Percentiles rank a stretch among this genome's conserved stretches.
Evolutionary conservation across 2,797 vertebrate genomes (phyloP).

Genomic region (Lates japonicus): DNA sequence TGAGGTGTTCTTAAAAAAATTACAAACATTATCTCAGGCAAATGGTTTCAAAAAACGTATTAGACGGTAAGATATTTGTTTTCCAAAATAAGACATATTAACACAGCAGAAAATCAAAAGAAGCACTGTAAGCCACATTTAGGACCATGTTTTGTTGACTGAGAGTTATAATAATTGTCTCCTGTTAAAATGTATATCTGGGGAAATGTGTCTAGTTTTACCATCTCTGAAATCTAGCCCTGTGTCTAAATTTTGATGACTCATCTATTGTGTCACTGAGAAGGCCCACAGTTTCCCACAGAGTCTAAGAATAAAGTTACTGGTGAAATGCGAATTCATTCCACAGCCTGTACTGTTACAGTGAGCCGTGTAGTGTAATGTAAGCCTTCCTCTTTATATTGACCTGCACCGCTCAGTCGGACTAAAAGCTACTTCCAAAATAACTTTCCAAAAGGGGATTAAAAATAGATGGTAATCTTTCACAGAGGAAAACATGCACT

Average conservation of each 20-base stretch:
- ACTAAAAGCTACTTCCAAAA: conserved; percentile 60
- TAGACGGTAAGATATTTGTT: neutral
- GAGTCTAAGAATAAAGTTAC: conserved; percentile 60
- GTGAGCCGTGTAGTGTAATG: conserved; percentile 54
- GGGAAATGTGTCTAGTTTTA: conserved; percentile 19
- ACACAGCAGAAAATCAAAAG: neutral
- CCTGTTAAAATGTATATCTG: conserved; percentile 14
- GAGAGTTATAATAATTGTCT: conserved; percentile 4
- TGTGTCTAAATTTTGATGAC: conserved; percentile 46
- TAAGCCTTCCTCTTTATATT: conserved; percentile 53
- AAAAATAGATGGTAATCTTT: conserved; percentile 62
- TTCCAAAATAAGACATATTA: conserved; percentile 4
- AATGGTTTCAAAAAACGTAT: neutral
- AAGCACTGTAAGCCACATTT: neutral
- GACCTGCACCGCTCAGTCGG: conserved; percentile 37
- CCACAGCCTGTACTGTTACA: conserved; percentile 42
- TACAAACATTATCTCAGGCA: neutral
- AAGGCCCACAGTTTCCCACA: conserved; percentile 53
- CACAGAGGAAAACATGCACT: conserved; percentile 39
- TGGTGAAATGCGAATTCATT: conserved; percentile 48
- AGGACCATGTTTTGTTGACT: conserved; percentile 1
- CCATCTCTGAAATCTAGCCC: conserved; percentile 17
- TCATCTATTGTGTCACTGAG: conserved; percentile 50
- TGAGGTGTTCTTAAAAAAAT: neutral
- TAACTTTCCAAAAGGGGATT: conserved; percentile 55